Evolutionary conservation across 1,140 invertebrate genomes (phyloP), one percentile per base, ranked within the genome.

Genomic region (Lethrus apterus): DNA sequence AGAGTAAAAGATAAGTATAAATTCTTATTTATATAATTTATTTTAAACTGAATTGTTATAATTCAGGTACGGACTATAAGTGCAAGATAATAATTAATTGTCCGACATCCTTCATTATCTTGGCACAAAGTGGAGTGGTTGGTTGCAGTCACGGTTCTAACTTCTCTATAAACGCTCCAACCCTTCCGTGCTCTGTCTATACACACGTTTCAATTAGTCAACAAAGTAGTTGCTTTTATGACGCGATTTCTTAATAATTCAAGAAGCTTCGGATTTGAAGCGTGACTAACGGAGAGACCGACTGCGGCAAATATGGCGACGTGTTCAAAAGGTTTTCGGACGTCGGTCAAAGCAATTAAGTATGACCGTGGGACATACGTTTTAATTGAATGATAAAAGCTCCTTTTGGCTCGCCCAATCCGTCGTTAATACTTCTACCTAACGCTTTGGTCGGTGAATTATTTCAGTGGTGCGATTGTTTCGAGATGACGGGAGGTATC

Each of bases 201-300:
- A n/a, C 24, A 36, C 34, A 36, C 23, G 34, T 36, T 36, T 36
- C 34, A 36, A 36, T 36, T 36, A 36, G 34, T 20, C 17, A 26
- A 20, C 17, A 17, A 17, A 11, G 19, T 47, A 17, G 21, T 31
- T 20, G 45, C 45, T 35, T 46, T 24, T 4, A 8, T 11, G 19
- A 18, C 21, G 4, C 43, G 14, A 26, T 44, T 49, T 49, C 47
- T 49, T 49, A 49, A 49, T 49, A 49, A 49, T 49, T 49, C 47
- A 49, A 35, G 38, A 29, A 17, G 19, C 32, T 32, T 26, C 46
- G 38, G 20, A 10, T 36, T 20, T 36, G 36, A 38, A 4, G 23
- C 45, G 15, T 29, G 24, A 33, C 15, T 29, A 23, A 35, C 30
- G 26, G 18, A 18, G 26, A 20, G 20, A 29, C 20, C 29, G 23